Conservation (phyloP, 2,113 vertebrate species). For the Hippoglossus stenolepis region DNA sequence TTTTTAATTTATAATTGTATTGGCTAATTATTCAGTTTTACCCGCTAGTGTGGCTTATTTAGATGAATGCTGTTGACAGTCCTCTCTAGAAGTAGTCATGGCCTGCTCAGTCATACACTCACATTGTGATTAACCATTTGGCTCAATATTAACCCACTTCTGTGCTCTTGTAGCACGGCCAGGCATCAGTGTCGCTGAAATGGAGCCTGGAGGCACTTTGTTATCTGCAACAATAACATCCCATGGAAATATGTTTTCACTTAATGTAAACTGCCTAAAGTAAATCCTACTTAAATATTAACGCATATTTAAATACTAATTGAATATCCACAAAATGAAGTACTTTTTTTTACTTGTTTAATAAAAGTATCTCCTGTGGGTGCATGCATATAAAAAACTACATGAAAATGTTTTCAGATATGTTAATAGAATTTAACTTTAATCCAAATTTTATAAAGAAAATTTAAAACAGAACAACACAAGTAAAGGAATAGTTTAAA, state of each 20-base stretch:
- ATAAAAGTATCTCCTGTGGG: no score
- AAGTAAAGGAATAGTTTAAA: no score
- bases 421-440: no score
- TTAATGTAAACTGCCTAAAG: neutral
- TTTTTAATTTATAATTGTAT: neutral
- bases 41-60: slow-evolving; percentile 16
- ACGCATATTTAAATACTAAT: neutral
- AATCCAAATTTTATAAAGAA: no score
- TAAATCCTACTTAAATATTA: neutral
- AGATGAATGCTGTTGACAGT: no score
- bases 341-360: neutral
- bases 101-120: neutral
- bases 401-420: no score
- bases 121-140: neutral
- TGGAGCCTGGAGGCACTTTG: neutral
- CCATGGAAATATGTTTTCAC: neutral
- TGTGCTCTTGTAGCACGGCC: neutral
- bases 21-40: slow-evolving; percentile 1
- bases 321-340: neutral
- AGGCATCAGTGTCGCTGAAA: neutral
- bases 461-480: no score
- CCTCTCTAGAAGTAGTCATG: neutral
- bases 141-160: neutral
- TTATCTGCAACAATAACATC: neutral
- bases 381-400: no score